Conservation (phyloP, 2,888 invertebrate genomes). For the Drosophila picticornis region DNA sequence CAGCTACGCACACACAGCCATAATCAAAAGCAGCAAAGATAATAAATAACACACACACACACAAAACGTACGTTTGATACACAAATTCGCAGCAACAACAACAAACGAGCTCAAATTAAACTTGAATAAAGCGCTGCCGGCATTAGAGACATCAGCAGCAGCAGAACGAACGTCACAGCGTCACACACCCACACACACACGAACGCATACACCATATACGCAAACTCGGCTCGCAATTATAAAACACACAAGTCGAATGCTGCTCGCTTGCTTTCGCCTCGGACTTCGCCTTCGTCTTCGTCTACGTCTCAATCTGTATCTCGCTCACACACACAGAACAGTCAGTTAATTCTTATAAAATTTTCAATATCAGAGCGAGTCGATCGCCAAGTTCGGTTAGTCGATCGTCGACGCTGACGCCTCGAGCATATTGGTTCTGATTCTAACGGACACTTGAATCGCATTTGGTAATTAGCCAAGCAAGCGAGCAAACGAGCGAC, state of each 20-base stretch:
- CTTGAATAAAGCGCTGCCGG: conserved; percentile 53
- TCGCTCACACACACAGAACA: conserved; percentile 36
- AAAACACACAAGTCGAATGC: conserved; percentile 38
- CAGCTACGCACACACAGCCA: conserved; percentile 32
- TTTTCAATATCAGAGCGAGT: conserved; percentile 58
- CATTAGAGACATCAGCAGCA: conserved; percentile 50
- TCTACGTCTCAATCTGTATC: neutral
- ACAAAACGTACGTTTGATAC: conserved; percentile 37
- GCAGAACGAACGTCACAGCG: conserved; percentile 32
- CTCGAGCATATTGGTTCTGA: conserved; percentile 54
- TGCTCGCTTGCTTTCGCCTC: conserved; percentile 3
- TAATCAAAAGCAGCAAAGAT: conserved; percentile 47
- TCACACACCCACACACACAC: conserved; percentile 45
- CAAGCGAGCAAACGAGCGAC: conserved; percentile 45
- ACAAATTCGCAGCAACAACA: conserved; percentile 51
- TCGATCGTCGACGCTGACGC: conserved; percentile 32
- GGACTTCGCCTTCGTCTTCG: neutral
- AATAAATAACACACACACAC: conserved; percentile 34
- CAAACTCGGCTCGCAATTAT: conserved; percentile 34
- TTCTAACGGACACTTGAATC: conserved; percentile 64
- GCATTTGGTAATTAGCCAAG: conserved; percentile 48
- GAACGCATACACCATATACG: neutral
- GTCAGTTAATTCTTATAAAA: conserved; percentile 49
- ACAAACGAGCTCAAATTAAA: conserved; percentile 55
- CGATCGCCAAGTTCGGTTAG: conserved; percentile 52